phyloP scores from a whole-genome alignment of 2,113 vertebrate genomes.

The Oncorhynchus keta region DNA sequence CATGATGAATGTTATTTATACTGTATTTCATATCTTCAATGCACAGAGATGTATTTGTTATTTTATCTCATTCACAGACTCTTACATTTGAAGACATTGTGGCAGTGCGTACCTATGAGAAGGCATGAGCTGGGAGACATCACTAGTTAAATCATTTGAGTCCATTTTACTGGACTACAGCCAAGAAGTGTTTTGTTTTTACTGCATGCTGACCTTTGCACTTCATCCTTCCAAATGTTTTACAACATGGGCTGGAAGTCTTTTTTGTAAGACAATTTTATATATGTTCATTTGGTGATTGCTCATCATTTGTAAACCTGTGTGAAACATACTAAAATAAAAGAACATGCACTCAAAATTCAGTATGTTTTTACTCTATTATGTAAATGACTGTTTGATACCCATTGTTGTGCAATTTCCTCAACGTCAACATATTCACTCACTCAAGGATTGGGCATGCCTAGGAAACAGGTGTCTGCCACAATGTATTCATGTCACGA shows the following conservation, averaged over 20 bases:
- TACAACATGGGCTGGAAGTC: constrained; percentile 52
- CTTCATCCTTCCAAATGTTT: constrained; percentile 50
- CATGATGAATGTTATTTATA: not conserved
- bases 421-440: not conserved
- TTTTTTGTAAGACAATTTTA: constrained; percentile 59
- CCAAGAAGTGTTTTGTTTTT: constrained; percentile 44
- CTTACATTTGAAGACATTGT: constrained; percentile 85
- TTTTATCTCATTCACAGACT: constrained; percentile 78
- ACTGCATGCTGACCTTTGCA: constrained; percentile 64
- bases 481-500: too few relatives aligned
- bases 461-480: too few relatives aligned
- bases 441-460: too few relatives aligned
- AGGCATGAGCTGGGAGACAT: constrained; percentile 72
- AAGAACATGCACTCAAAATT: constrained; percentile 8
- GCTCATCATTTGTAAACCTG: constrained; percentile 52
- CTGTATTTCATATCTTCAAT: not conserved
- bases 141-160: not conserved
- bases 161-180: constrained; percentile 41
- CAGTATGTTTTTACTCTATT: not conserved
- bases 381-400: not conserved
- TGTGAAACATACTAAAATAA: constrained; percentile 56
- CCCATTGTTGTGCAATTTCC: not conserved
- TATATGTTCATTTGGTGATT: constrained; percentile 51
- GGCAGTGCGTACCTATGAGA: constrained; percentile 90
- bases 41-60: not conserved